Base-by-base conservation (phyloP, 2,888 invertebrate species). In the Oxystoma pomonae region DNA sequence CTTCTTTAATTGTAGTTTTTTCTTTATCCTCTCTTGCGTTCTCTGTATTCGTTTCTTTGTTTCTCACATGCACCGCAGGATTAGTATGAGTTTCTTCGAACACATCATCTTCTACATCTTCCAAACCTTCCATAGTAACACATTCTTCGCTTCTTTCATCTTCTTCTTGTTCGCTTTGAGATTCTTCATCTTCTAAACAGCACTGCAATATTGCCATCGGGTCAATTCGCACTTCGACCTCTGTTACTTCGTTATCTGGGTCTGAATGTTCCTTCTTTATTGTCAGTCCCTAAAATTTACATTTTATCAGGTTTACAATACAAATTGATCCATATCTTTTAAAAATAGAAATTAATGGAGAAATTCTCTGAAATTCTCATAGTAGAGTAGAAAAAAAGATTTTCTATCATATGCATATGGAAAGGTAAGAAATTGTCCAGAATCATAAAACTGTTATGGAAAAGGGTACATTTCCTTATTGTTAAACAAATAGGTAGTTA, bases 151-250 rank as follows among this genome's bases (percentile, higher is more conserved):
- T 56, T 18, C 5, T 18, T 7, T 55, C 18, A 20, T 65, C 67
- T 9, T 64, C 63, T n/a, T 65, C 56, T 21, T 21, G 58, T 17
- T 55, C 55, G 16, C 16, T 22, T 21, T 9, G 21, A 17, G 63
- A 58, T 18, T 64, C 63, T 35, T 78, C 79, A 35, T 81, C 81
- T 67, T 85, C 85, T 65, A 83, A 79, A 68, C 84, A 78, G 60
- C 80, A 86, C 71, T 87, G 86, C 56, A 88, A 76, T 70, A 89
- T 85, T 74, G 87, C 80, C 87, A 88, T 88, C 2, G 89, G 89
- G 75, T 89, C 89, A 0, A 89, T 84, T 74, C 83, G 84, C 0
- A 89, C 85, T 81, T 89, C 88, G 83, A 89, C 85, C 79, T 87
- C 83, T 59, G 83, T 83, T 59, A 81, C 77, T 74, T 79, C 78